Evolutionary conservation across 2,888 invertebrate species (phyloP).

Genomic region (Aphodius sticticus): DNA sequence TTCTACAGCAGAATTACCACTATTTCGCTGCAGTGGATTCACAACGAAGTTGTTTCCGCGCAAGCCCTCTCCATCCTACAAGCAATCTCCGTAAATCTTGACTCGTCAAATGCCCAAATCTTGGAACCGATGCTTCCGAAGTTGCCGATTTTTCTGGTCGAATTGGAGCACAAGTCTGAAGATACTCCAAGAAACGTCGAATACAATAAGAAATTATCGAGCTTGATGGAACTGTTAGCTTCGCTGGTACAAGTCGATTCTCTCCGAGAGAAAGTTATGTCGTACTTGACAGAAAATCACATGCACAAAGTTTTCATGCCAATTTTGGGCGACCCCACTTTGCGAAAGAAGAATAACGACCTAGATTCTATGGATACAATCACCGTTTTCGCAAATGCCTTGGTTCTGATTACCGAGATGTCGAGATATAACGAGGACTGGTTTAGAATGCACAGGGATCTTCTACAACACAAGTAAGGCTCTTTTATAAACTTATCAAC

Average conservation of each 20-base stretch:
- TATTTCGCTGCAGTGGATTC: constrained; percentile 62
- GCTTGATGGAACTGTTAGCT: constrained; percentile 62
- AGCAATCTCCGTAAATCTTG: constrained; percentile 56
- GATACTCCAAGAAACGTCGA: constrained; percentile 50
- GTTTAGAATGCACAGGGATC: constrained; percentile 58
- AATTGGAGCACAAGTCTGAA: constrained; percentile 55
- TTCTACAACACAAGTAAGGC: constrained; percentile 55
- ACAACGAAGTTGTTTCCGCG: constrained; percentile 59
- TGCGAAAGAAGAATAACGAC: constrained; percentile 45
- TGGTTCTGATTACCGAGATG: constrained; percentile 62
- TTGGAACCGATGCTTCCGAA: constrained; percentile 54
- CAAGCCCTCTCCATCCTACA: constrained; percentile 60
- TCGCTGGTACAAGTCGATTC: constrained; percentile 57
- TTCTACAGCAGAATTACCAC: constrained; percentile 59
- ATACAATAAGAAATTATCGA: constrained; percentile 57
- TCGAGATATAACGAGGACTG: constrained; percentile 59
- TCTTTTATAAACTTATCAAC: not conserved
- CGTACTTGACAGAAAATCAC: constrained; percentile 56
- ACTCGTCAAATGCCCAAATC: constrained; percentile 44
- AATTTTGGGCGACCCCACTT: constrained; percentile 52
- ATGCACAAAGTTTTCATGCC: constrained; percentile 59
- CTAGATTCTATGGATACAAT: constrained; percentile 56
- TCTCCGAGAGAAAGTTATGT: constrained; percentile 56
- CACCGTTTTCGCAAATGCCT: constrained; percentile 61
- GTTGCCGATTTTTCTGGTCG: constrained; percentile 58